Conservation (phyloP, 2,888 invertebrate genomes). For the Thalpophila matura region DNA sequence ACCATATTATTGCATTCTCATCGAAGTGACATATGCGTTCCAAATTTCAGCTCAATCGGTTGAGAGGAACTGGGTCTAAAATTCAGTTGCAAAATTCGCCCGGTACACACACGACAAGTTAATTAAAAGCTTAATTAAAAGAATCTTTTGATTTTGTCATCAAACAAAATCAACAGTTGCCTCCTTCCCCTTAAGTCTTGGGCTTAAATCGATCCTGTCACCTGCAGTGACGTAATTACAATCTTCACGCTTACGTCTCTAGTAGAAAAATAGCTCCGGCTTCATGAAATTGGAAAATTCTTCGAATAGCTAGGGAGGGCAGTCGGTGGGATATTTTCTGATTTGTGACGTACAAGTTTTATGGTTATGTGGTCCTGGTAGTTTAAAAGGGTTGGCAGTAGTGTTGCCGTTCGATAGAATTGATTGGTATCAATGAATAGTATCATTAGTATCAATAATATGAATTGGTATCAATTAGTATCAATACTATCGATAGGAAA, state of each 20-base stretch:
- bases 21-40: no score
- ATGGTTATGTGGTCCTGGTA: neutral
- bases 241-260: slow-evolving; percentile 54
- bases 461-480: no score
- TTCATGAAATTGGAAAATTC: slow-evolving; percentile 59
- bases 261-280: slow-evolving; percentile 46
- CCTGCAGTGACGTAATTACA: slow-evolving; percentile 69
- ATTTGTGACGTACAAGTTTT: slow-evolving; percentile 8
- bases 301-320: slow-evolving; percentile 13
- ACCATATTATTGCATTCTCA: no score
- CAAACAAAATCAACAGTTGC: slow-evolving; percentile 3
- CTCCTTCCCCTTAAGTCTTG: slow-evolving; percentile 34
- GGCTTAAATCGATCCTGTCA: slow-evolving; percentile 65
- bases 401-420: no score
- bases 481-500: no score
- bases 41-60: no score
- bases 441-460: no score
- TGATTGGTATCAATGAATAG: no score
- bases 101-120: no score
- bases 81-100: no score
- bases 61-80: no score
- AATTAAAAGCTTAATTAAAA: no score
- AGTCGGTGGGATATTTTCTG: slow-evolving; percentile 19
- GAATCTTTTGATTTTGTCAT: neutral
- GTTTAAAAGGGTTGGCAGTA: neutral